Evolutionary conservation across 2,888 invertebrate species (phyloP).

Genomic region (Dendrolimus houi): DNA sequence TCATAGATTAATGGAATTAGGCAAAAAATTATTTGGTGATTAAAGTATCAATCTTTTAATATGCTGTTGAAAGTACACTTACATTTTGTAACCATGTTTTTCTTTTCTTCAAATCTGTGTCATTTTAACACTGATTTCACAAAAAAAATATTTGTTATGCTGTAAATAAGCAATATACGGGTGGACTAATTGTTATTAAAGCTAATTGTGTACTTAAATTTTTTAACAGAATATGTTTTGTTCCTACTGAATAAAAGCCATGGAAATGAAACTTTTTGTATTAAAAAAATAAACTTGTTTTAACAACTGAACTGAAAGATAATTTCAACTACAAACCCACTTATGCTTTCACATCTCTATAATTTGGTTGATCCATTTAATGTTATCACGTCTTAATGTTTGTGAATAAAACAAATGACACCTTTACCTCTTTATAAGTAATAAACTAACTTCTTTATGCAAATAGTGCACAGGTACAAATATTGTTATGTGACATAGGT

Average conservation of each 20-base stretch:
- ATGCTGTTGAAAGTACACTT: background rate
- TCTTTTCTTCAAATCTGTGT: slow-evolving; percentile 7
- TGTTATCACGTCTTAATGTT: too few relatives aligned
- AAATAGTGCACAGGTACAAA: too few relatives aligned
- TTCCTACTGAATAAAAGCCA: slow-evolving; percentile 29
- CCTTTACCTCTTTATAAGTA: too few relatives aligned
- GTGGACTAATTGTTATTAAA: slow-evolving; percentile 16
- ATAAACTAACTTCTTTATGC: too few relatives aligned
- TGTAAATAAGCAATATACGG: slow-evolving; percentile 26
- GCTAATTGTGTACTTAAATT: slow-evolving; percentile 4
- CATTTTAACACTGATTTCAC: slow-evolving; percentile 1
- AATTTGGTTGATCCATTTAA: too few relatives aligned
- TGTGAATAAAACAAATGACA: too few relatives aligned
- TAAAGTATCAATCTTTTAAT: slow-evolving; percentile 48
- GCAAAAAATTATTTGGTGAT: slow-evolving; percentile 91
- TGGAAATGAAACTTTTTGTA: slow-evolving; percentile 20
- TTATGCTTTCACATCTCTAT: too few relatives aligned
- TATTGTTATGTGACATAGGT: too few relatives aligned
- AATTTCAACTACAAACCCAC: too few relatives aligned
- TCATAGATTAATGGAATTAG: slow-evolving; percentile 92
- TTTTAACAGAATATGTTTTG: slow-evolving; percentile 1
- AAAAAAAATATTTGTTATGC: slow-evolving; percentile 11
- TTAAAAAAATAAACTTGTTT: background rate
- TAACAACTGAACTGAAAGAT: background rate
- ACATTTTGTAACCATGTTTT: background rate